These are phyloP conservation scores for Heterocephalus glaber DNA, from an alignment of 2,113 vertebrate genomes.

Conservation along the genomic window DNA sequence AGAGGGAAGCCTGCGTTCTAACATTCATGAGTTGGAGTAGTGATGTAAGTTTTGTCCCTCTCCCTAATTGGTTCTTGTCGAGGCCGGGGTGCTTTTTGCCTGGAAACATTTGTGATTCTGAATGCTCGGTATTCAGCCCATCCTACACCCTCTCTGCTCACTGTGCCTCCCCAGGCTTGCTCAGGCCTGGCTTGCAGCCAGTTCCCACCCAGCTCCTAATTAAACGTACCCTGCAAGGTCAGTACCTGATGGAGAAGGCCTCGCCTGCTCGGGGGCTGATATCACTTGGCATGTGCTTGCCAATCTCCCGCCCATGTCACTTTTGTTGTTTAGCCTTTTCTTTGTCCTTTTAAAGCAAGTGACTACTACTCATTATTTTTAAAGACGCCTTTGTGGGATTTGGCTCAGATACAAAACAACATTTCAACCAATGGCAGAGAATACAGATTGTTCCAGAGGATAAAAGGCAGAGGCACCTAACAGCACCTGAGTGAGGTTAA, in stretches of 20 bases:
- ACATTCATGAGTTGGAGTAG: conserved; percentile 5
- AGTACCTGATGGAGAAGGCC: conserved; percentile 47
- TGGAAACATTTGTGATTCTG: conserved; percentile 41
- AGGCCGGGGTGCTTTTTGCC: conserved; percentile 32
- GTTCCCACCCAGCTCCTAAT: conserved; percentile 53
- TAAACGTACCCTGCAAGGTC: conserved; percentile 36
- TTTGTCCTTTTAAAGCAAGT: conserved; percentile 68
- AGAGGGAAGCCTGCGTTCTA: background rate
- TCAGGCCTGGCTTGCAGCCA: conserved; percentile 48
- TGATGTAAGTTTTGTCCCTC: conserved; percentile 35
- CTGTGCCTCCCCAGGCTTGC: conserved; percentile 14
- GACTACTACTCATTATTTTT: conserved; percentile 70
- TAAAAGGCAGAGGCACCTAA: conserved; percentile 33
- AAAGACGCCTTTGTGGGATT: conserved; percentile 54
- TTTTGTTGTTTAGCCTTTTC: conserved; percentile 66
- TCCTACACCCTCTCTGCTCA: background rate
- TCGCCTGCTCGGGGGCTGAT: conserved; percentile 55
- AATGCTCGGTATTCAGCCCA: conserved; percentile 38
- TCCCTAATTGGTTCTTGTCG: conserved; percentile 58
- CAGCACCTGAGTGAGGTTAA: conserved; percentile 37
- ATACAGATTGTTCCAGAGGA: conserved; percentile 1
- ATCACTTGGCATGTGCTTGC: conserved; percentile 52
- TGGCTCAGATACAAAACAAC: conserved; percentile 71
- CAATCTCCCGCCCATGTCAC: conserved; percentile 44
- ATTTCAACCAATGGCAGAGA: conserved; percentile 59